Conservation (phyloP, 2,113 vertebrate species). For the Verasper variegatus region DNA sequence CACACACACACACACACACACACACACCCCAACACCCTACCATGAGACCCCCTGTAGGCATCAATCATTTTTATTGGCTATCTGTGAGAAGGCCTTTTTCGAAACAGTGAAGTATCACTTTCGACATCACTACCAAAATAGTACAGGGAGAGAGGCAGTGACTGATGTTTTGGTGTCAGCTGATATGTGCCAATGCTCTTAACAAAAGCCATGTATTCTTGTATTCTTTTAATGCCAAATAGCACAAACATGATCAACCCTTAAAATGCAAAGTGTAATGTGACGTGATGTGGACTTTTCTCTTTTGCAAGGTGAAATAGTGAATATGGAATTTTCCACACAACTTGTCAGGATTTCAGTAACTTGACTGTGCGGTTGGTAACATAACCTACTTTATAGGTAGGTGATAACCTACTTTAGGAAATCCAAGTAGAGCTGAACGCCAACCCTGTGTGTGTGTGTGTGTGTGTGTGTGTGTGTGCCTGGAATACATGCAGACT, state of each 20-base stretch:
- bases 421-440: constrained; percentile 10
- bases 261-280: not conserved
- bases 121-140: constrained; percentile 71
- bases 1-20: not conserved
- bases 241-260: constrained; percentile 1
- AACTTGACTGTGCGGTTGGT: constrained; percentile 16
- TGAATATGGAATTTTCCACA: constrained; percentile 3
- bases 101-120: constrained; percentile 80
- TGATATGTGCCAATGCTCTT: constrained; percentile 34
- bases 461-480: not conserved
- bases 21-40: constrained; percentile 20
- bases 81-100: constrained; percentile 75
- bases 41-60: constrained; percentile 54
- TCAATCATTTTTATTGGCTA: constrained; percentile 83
- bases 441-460: not conserved
- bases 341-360: not conserved
- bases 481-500: not conserved
- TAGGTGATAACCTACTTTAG: constrained; percentile 7
- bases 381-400: constrained; percentile 20
- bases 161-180: constrained; percentile 52
- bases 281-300: not conserved
- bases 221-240: constrained; percentile 10
- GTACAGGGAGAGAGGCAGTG: constrained; percentile 57
- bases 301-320: not conserved
- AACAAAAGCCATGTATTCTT: constrained; percentile 11